Conservation (phyloP, 2,888 invertebrate genomes). For the Siphonodentalium dalli region DNA sequence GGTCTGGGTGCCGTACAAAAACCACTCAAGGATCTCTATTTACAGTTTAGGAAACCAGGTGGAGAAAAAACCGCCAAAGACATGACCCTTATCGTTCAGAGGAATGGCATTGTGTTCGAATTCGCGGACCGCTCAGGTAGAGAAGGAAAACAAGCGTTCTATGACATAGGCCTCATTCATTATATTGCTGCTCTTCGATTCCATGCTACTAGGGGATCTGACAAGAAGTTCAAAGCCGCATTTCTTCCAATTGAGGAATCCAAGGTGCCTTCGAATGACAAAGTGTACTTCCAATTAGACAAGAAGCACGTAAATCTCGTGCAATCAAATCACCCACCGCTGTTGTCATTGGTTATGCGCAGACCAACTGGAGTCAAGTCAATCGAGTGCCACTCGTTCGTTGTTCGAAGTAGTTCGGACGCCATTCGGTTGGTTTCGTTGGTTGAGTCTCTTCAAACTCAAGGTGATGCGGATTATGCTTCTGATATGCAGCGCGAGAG, state of each 20-base stretch:
- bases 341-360: slow-evolving; percentile 95
- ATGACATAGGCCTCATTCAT: slow-evolving; percentile 68
- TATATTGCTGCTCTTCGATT: slow-evolving; percentile 62
- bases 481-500: slow-evolving; percentile 30
- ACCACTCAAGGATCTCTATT: slow-evolving; percentile 92
- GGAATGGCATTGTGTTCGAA: slow-evolving; percentile 87
- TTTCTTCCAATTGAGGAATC: slow-evolving; percentile 74
- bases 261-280: slow-evolving; percentile 50
- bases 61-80: slow-evolving; percentile 31
- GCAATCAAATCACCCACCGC: slow-evolving; percentile 90
- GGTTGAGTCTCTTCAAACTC: neutral
- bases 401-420: slow-evolving; percentile 68
- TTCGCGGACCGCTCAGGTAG: slow-evolving; percentile 96
- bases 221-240: slow-evolving; percentile 66
- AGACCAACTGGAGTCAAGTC: slow-evolving; percentile 97
- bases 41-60: slow-evolving; percentile 78
- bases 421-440: slow-evolving; percentile 33
- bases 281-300: slow-evolving; percentile 86
- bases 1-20: slow-evolving; percentile 97
- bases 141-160: slow-evolving; percentile 77
- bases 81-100: slow-evolving; percentile 66
- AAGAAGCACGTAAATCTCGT: slow-evolving; percentile 94
- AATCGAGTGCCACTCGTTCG: slow-evolving; percentile 98
- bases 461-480: slow-evolving; percentile 8
- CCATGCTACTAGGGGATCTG: slow-evolving; percentile 50